phyloP scores from a whole-genome alignment of 2,113 vertebrate genomes.

The Blennius ocellaris region DNA sequence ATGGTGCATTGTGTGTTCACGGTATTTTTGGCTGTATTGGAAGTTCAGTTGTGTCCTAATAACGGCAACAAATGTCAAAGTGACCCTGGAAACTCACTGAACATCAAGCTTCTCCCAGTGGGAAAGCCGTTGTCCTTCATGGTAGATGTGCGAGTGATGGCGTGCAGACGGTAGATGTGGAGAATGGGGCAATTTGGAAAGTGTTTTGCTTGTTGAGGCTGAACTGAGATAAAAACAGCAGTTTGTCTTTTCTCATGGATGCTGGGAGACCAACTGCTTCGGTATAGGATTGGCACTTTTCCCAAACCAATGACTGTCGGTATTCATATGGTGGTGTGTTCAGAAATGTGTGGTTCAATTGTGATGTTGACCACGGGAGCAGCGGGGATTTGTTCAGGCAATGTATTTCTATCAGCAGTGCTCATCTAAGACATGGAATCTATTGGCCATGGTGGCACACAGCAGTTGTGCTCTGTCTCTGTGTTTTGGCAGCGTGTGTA shows the following conservation, averaged over 20 bases:
- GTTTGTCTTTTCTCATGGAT: conserved; percentile 11
- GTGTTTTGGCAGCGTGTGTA: conserved; percentile 61
- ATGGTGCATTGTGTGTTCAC: background rate
- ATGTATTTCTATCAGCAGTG: conserved; percentile 12
- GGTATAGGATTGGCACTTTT: too few relatives aligned
- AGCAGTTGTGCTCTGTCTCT: conserved; percentile 59
- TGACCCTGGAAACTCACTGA: background rate
- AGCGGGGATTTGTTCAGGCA: conserved; percentile 43
- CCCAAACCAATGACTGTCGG: conserved; percentile 4
- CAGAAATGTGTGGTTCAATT: conserved; percentile 44
- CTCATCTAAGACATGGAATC: conserved; percentile 63
- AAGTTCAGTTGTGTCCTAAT: too few relatives aligned
- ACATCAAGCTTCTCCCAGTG: background rate
- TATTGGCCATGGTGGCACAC: conserved; percentile 53
- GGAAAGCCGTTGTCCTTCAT: background rate
- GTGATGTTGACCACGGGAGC: conserved; percentile 29
- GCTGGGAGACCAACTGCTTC: background rate
- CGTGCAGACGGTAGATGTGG: background rate
- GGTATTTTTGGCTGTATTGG: too few relatives aligned
- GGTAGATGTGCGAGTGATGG: background rate
- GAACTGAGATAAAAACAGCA: background rate
- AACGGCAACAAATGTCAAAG: background rate
- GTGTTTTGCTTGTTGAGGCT: background rate
- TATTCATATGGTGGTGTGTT: background rate
- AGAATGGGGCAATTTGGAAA: background rate